Base-by-base conservation (phyloP, 1,140 invertebrate species). In the Odontomachus brunneus region DNA sequence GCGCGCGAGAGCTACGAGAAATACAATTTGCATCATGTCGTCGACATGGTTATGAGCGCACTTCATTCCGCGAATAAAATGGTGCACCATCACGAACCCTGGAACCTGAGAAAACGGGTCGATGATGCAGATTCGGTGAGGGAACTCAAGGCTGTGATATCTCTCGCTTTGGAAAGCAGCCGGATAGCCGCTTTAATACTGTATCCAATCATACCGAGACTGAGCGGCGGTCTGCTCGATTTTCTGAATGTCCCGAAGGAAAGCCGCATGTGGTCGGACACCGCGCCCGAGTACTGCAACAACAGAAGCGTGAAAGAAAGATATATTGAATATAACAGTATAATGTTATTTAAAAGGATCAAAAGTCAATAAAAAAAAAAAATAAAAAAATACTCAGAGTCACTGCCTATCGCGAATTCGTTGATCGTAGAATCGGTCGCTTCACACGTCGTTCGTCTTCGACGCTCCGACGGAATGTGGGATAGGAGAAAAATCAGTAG, bases 21-120 rank as follows among this genome's bases (percentile, higher is more conserved):
- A 53, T 97, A 96, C 90, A 96, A 98, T 89, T 97, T 99, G 91
- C 97, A 99, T 94, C 96, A 96, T 93, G 98, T 95, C 0, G 95
- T 98, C 0, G 97, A 99, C 90, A 93, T 93, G 0, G 95, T 97
- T 0, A 97, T 99, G 92, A 92, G 94, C 29, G 95, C 96, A 3
- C 93, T 99, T 11, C 96, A 97, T 90, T 93, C 95, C 38, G 96
- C 97, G 0, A 99, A 99, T 95, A 94, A 96, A 81, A 98, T 99
- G 95, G 96, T 99, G 83, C 96, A 99, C 87, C 93, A 96, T 7
- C 95, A 97, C 75, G 96, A 97, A 92, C 98, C 99, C 0, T 99
- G 99, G 99, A 95, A 96, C 84, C 94, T 99, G 62, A 95, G 94
- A n/a, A 96, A 97, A 86, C 83, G 90, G 60, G 55, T 51, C 3